Evolutionary conservation across 2,113 vertebrate genomes (phyloP).

Genomic region (Litocranius walleri): DNA sequence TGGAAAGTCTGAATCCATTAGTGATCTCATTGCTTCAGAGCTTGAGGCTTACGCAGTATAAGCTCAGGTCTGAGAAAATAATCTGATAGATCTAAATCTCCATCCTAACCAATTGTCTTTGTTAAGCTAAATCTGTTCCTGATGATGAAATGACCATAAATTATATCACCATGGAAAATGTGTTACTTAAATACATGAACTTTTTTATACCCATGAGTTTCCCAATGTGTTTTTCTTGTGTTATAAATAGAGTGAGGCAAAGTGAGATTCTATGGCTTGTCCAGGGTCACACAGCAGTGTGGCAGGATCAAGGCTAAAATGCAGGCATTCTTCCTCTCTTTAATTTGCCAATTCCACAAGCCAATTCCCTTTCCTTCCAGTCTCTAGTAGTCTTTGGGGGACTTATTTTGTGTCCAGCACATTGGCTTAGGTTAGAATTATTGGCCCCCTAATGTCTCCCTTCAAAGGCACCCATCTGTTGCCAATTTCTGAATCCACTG

Average conservation of each 20-base stretch:
- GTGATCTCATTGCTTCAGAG: not conserved
- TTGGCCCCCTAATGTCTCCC: not conserved
- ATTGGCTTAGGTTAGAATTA: not conserved
- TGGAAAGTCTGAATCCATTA: not conserved
- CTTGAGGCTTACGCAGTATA: not conserved
- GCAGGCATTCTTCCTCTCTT: not conserved
- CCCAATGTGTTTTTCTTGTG: not conserved
- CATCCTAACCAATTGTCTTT: not conserved
- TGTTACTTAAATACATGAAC: not conserved
- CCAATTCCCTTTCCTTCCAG: fast-evolving
- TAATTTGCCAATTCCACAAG: not conserved
- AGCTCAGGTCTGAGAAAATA: not conserved
- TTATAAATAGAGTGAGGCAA: not conserved
- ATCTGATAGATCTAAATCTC: too few species aligned
- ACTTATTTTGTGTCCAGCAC: not conserved
- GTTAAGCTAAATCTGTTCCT: not conserved
- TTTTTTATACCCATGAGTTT: not conserved
- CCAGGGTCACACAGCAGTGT: not conserved
- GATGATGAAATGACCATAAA: not conserved
- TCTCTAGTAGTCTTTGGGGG: not conserved
- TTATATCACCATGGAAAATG: not conserved
- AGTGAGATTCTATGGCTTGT: not conserved
- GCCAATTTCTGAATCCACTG: not conserved
- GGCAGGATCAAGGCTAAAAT: not conserved
- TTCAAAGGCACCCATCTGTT: not conserved